Conservation (phyloP, 2,888 invertebrate species). For the Pterobdella sp. region DNA sequence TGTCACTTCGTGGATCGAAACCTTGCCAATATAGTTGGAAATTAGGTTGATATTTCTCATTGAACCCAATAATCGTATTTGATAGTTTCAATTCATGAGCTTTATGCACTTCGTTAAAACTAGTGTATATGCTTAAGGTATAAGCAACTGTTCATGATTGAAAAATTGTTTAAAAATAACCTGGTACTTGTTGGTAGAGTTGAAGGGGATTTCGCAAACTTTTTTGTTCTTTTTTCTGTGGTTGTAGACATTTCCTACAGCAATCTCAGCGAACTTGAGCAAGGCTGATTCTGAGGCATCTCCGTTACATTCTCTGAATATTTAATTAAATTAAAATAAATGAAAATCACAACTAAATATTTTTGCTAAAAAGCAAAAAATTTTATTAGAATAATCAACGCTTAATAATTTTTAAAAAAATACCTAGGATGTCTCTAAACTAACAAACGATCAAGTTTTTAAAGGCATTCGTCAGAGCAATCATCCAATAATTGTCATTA, state of each 20-base stretch:
- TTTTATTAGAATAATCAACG: too few species aligned
- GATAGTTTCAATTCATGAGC: not conserved
- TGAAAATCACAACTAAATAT: too few species aligned
- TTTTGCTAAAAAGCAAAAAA: too few species aligned
- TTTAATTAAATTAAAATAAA: too few species aligned
- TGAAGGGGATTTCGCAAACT: conserved; percentile 54
- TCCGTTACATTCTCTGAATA: conserved; percentile 51
- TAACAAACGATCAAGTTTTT: too few species aligned
- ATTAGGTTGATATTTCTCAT: not conserved
- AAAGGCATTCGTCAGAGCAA: too few species aligned
- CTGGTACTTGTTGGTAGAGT: conserved; percentile 55
- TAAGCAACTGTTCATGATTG: too few species aligned
- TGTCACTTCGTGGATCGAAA: conserved; percentile 28
- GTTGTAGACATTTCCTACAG: conserved; percentile 47
- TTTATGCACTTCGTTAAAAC: not conserved
- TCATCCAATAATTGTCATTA: too few species aligned
- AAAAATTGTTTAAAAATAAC: conserved; percentile 38
- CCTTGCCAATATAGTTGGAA: conserved; percentile 8
- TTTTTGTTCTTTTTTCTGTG: conserved; percentile 48
- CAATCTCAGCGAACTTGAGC: conserved; percentile 51
- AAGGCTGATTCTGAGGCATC: conserved; percentile 55
- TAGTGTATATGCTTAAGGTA: not conserved
- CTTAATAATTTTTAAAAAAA: too few species aligned
- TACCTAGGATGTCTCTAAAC: too few species aligned
- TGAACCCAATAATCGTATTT: not conserved